phyloP scores from a whole-genome alignment of 2,797 vertebrate genomes.

The Enteromius fasciolatus region DNA sequence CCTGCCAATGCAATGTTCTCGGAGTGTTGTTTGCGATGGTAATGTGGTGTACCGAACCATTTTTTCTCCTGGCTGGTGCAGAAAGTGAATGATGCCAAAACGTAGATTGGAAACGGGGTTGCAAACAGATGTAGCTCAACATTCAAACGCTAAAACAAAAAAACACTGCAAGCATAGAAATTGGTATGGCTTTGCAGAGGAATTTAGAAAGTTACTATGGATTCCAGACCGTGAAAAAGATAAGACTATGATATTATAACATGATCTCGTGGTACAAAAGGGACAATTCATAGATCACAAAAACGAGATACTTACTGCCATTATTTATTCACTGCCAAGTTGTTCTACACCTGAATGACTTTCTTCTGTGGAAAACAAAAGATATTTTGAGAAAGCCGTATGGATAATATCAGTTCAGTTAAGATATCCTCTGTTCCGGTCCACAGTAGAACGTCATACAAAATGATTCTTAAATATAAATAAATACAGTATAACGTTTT shows the following conservation, averaged over 20 bases:
- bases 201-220: background rate
- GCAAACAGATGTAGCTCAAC: constrained; percentile 56
- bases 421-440: background rate
- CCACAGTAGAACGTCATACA: background rate
- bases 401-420: background rate
- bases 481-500: background rate
- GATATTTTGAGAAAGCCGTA: background rate
- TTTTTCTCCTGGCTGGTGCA: constrained; percentile 23
- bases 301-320: background rate
- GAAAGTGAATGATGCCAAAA: constrained; percentile 27
- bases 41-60: constrained; percentile 37
- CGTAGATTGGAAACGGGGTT: constrained; percentile 44
- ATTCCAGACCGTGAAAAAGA: background rate
- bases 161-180: constrained; percentile 3
- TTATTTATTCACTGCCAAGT: background rate
- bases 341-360: background rate
- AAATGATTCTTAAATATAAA: background rate
- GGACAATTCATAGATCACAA: background rate
- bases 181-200: background rate
- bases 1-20: constrained; percentile 51
- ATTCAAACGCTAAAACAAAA: constrained; percentile 36
- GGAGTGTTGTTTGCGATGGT: constrained; percentile 51
- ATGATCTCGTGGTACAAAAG: background rate
- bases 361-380: background rate
- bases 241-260: background rate